Percentiles rank a stretch among this genome's conserved stretches.
phyloP scores from a whole-genome alignment of 2,113 vertebrate species.

The Nymphicus hollandicus region DNA sequence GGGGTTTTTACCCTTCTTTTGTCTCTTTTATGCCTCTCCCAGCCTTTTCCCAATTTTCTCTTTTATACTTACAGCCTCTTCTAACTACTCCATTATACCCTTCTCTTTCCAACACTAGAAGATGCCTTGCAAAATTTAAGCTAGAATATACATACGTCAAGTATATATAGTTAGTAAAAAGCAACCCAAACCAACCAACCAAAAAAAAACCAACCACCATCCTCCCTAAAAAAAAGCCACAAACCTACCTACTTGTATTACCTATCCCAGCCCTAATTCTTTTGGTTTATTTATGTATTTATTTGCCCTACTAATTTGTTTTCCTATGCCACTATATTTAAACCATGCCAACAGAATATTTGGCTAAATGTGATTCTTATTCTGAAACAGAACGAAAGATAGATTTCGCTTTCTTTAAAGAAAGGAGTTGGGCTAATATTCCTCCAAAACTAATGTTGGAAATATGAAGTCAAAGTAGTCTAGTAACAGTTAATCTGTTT shows the following conservation, averaged over 20 bases:
- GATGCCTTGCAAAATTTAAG: not conserved
- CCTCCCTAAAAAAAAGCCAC: not conserved
- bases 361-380: not conserved
- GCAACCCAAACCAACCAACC: accelerated
- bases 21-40: not conserved
- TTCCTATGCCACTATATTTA: not conserved
- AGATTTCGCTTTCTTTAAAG: not conserved
- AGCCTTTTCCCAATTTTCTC: not conserved
- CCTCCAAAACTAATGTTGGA: not conserved
- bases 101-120: not conserved
- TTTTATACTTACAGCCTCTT: not conserved
- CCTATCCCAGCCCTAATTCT: not conserved
- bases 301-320: not conserved
- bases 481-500: not conserved
- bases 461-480: not conserved
- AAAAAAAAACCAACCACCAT: no score
- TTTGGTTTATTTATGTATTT: not conserved
- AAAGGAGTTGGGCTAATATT: not conserved
- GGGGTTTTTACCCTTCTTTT: not conserved
- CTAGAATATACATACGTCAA: not conserved
- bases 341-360: not conserved
- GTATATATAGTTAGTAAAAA: not conserved
- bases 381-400: not conserved
- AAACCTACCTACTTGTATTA: not conserved
- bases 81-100: not conserved